Conservation (phyloP, 1,140 invertebrate species). For the Drosophila ficusphila region DNA sequence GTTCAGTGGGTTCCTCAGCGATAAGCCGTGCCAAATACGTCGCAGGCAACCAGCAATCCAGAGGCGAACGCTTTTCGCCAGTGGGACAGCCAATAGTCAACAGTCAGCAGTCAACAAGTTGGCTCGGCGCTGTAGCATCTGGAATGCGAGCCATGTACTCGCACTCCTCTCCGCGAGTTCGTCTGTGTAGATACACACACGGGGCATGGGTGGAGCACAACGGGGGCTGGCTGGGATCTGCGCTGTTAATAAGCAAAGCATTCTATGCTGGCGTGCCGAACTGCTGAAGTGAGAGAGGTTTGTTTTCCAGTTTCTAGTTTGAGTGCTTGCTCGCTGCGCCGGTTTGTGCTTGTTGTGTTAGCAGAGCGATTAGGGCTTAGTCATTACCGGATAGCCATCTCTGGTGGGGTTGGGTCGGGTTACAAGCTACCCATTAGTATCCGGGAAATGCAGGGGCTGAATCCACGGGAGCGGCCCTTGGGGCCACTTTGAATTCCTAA, state of each 20-base stretch:
- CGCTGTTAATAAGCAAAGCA: slow-evolving; percentile 35
- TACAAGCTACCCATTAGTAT: neutral
- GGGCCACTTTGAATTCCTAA: slow-evolving; percentile 25
- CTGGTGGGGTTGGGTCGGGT: neutral
- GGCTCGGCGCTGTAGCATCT: slow-evolving; percentile 1
- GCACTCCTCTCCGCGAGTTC: neutral
- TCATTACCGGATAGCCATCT: slow-evolving; percentile 2
- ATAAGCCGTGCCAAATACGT: slow-evolving; percentile 20
- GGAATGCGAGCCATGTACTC: slow-evolving; percentile 40
- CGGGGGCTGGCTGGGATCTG: slow-evolving; percentile 1
- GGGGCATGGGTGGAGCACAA: slow-evolving; percentile 2
- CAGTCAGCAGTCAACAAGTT: slow-evolving; percentile 66
- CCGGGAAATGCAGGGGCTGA: neutral
- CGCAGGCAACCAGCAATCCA: slow-evolving; percentile 1
- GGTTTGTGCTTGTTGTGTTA: slow-evolving; percentile 9
- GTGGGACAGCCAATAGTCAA: slow-evolving; percentile 37
- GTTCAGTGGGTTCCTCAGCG: slow-evolving; percentile 9
- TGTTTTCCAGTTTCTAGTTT: slow-evolving; percentile 10
- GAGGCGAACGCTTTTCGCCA: slow-evolving; percentile 9
- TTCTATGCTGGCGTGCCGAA: slow-evolving; percentile 14
- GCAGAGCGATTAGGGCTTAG: slow-evolving; percentile 26
- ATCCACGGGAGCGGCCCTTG: neutral
- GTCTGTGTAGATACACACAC: slow-evolving; percentile 5
- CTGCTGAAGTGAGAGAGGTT: neutral
- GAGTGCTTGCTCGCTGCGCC: neutral